A percentile compares a stretch with the other conserved stretches of the same genome.
These are phyloP conservation scores for Harmothoe impar DNA, from an alignment of 2,888 invertebrate genomes.

Conservation along the genomic window DNA sequence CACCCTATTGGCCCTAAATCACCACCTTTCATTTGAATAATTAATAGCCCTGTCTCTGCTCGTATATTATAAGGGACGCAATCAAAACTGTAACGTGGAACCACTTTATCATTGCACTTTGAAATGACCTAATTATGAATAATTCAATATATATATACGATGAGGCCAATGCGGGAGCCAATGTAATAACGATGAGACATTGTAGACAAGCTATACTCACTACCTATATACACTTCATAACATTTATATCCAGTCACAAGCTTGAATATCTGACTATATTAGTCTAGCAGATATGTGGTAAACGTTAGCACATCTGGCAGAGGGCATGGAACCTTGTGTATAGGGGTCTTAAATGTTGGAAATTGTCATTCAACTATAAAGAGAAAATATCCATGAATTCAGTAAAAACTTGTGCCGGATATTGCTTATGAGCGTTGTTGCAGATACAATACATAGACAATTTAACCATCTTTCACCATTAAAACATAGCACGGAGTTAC, in stretches of 20 bases:
- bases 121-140: slow-evolving; percentile 17
- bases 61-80: background rate
- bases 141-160: background rate
- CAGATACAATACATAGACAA: too few relatives aligned
- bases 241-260: too few relatives aligned
- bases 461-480: background rate
- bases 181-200: background rate
- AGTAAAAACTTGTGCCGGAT: too few relatives aligned
- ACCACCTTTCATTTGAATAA: slow-evolving; percentile 2
- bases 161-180: background rate
- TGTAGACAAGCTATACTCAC: background rate
- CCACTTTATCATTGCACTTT: background rate
- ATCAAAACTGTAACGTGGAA: background rate
- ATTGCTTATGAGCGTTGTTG: too few relatives aligned
- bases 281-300: too few relatives aligned
- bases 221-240: background rate
- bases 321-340: too few relatives aligned
- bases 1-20: background rate
- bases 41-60: background rate
- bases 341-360: too few relatives aligned
- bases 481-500: background rate
- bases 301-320: too few relatives aligned
- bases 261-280: too few relatives aligned
- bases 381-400: too few relatives aligned
- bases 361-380: too few relatives aligned